Percentiles rank a stretch among this genome's conserved stretches.
Conservation (phyloP, 2,888 invertebrate species). For the Idaea straminata region DNA sequence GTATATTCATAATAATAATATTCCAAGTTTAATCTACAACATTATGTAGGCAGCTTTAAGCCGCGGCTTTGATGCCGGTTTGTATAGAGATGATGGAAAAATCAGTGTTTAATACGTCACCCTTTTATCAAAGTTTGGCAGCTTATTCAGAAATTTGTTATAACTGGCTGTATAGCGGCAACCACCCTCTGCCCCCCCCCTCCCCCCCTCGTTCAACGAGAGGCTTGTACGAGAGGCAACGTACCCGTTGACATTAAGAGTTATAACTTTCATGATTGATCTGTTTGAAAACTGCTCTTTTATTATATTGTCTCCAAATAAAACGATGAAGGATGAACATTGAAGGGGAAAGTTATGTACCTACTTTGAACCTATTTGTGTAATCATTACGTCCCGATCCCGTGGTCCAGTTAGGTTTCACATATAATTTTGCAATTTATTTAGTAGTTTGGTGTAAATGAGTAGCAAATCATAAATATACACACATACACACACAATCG, state of each 20-base stretch:
- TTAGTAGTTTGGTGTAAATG: too few relatives aligned
- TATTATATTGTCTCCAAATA: background rate
- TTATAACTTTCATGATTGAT: background rate
- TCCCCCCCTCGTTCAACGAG: background rate
- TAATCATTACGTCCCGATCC: too few relatives aligned
- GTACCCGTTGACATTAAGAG: background rate
- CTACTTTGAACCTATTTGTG: too few relatives aligned
- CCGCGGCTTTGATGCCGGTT: background rate
- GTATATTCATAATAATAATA: background rate
- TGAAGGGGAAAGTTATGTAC: too few relatives aligned
- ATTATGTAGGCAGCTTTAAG: background rate
- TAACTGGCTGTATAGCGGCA: background rate
- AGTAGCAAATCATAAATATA: too few relatives aligned
- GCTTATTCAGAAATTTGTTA: conserved; percentile 4
- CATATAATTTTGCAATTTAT: too few relatives aligned
- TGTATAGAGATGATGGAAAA: conserved; percentile 20
- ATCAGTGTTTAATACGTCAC: conserved; percentile 24
- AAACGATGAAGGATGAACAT: background rate
- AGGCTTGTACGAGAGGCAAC: background rate
- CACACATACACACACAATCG: too few relatives aligned
- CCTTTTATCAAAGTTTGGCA: conserved; percentile 35
- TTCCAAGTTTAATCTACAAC: background rate
- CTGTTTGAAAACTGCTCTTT: background rate
- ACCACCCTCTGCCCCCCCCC: background rate
- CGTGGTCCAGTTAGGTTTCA: too few relatives aligned